A percentile compares a stretch with the other conserved stretches of the same genome.
These are phyloP conservation scores for Pleuronectes platessa DNA, from an alignment of 2,113 vertebrate species.

Conservation along the genomic window DNA sequence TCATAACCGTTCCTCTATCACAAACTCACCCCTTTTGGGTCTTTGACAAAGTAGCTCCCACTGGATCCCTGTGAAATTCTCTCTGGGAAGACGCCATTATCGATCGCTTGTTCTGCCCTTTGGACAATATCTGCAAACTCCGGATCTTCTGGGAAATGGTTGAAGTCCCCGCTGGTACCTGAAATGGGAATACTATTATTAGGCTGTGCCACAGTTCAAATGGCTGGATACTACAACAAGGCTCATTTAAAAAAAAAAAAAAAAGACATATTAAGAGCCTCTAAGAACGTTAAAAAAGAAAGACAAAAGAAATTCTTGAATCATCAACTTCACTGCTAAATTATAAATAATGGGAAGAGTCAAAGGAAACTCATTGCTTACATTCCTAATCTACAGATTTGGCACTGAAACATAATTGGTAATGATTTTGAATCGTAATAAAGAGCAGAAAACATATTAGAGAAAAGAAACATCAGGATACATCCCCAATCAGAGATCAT, in stretches of 20 bases:
- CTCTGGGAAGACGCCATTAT: conserved; percentile 90
- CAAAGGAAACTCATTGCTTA: too few species aligned
- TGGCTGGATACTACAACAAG: neutral
- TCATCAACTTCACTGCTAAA: too few species aligned
- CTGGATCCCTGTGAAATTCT: conserved; percentile 97
- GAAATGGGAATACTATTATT: neutral
- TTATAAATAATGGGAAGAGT: too few species aligned
- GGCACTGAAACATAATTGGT: too few species aligned
- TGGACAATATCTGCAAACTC: conserved; percentile 92
- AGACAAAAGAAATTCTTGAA: too few species aligned
- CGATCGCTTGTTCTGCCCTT: conserved; percentile 91
- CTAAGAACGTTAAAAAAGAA: too few species aligned
- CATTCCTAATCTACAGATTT: too few species aligned
- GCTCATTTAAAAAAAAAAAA: neutral
- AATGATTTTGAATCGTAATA: too few species aligned
- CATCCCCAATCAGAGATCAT: too few species aligned
- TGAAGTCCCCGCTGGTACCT: conserved; percentile 85
- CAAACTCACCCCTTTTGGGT: conserved; percentile 90
- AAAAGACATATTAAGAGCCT: neutral
- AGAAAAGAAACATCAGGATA: too few species aligned
- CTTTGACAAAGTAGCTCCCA: conserved; percentile 98
- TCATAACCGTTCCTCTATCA: neutral
- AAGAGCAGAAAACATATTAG: too few species aligned
- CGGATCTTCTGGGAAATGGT: conserved; percentile 90
- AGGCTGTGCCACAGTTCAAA: neutral